These are phyloP conservation scores for Lydus trimaculatus DNA, from an alignment of 2,888 invertebrate species.

Conservation along the genomic window DNA sequence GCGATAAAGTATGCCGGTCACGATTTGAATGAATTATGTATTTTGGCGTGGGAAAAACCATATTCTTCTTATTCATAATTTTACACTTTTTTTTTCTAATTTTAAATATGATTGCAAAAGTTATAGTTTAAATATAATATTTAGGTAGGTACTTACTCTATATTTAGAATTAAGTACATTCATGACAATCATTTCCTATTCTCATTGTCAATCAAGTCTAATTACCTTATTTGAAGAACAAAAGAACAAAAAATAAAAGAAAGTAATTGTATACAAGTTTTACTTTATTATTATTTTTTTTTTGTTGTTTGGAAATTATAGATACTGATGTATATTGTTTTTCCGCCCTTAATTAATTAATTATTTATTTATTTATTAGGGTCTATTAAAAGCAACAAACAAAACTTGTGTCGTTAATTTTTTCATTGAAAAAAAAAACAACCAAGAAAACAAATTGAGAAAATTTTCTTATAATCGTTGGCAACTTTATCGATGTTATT, in stretches of 20 bases:
- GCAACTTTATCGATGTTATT: neutral
- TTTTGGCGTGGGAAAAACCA: slow-evolving; percentile 26
- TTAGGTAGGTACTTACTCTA: too few relatives aligned
- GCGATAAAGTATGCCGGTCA: slow-evolving; percentile 26
- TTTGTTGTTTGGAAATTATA: neutral
- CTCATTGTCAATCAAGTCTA: too few relatives aligned
- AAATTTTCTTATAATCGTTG: neutral
- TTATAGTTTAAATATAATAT: too few relatives aligned
- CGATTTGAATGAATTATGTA: slow-evolving; percentile 28
- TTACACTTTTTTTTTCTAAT: neutral
- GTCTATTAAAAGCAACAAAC: neutral
- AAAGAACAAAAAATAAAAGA: too few relatives aligned
- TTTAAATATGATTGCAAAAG: neutral
- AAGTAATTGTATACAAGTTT: too few relatives aligned
- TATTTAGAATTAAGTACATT: neutral
- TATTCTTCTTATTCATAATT: neutral
- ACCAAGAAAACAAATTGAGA: neutral
- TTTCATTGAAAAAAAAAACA: neutral
- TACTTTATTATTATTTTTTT: too few relatives aligned
- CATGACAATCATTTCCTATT: too few relatives aligned
- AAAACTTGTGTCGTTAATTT: neutral
- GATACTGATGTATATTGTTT: neutral
- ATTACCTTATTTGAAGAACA: too few relatives aligned
- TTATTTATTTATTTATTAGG: neutral
- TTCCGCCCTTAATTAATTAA: neutral